Evolutionary conservation across 2,113 vertebrate species (phyloP).

Genomic region (Marcusenius ussheri): DNA sequence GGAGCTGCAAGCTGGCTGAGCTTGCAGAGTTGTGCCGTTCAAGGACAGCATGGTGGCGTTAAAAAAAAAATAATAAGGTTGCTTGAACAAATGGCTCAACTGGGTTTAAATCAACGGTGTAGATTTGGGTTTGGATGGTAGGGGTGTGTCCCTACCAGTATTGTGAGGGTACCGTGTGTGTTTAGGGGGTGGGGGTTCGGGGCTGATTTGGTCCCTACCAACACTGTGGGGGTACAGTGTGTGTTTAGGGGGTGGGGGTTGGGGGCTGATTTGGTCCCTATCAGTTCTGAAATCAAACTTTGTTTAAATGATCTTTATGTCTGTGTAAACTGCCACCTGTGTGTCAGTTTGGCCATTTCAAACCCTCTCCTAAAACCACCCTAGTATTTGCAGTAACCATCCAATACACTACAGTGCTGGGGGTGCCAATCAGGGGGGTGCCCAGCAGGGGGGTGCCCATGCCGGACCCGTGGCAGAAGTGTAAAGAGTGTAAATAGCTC

Average conservation of each 20-base stretch:
- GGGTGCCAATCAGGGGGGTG: too few species aligned
- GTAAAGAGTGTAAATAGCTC: not conserved
- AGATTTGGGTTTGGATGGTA: too few species aligned
- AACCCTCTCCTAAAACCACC: not conserved
- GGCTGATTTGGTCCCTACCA: too few species aligned
- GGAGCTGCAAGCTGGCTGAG: too few species aligned
- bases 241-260: too few species aligned
- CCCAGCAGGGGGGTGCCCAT: too few species aligned
- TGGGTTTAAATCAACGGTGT: not conserved
- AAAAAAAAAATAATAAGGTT: not conserved
- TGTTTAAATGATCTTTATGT: not conserved
- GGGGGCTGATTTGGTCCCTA: too few species aligned
- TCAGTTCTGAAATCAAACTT: too few species aligned
- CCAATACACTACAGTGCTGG: not conserved
- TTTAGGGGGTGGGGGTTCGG: too few species aligned
- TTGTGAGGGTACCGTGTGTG: too few species aligned
- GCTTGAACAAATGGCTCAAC: not conserved
- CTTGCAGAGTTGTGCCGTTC: not conserved
- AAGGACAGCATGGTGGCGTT: not conserved
- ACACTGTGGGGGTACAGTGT: too few species aligned
- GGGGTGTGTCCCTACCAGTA: too few species aligned
- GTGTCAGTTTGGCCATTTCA: not conserved
- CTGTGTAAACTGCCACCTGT: not conserved
- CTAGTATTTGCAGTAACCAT: not conserved
- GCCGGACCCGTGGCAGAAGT: not conserved